These are phyloP conservation scores for Bambusicola thoracicus DNA, from an alignment of 2,113 vertebrate species.

Conservation along the genomic window DNA sequence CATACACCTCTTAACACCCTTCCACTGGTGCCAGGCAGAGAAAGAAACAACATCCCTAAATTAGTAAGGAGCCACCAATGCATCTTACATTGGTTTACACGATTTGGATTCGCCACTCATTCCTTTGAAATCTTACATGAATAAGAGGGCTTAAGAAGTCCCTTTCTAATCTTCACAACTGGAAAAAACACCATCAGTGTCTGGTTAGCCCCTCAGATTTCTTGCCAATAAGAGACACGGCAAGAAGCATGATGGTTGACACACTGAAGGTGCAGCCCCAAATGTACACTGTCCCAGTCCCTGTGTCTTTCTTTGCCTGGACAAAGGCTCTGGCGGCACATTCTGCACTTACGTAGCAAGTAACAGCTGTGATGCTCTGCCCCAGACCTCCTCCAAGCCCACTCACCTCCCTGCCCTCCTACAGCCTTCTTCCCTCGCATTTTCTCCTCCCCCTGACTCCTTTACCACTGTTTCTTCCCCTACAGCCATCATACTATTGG, in stretches of 20 bases:
- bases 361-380: not conserved
- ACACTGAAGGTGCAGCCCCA: not conserved
- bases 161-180: not conserved
- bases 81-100: not conserved
- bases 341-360: not conserved
- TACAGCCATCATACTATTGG: not conserved
- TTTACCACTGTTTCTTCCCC: not conserved
- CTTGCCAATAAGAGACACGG: not conserved
- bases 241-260: not conserved
- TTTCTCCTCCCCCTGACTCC: not conserved
- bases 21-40: not conserved
- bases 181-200: not conserved
- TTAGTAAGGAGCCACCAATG: not conserved
- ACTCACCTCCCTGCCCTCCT: not conserved
- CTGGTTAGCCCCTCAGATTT: not conserved
- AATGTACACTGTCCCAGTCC: not conserved
- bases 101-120: not conserved
- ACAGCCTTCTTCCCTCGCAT: not conserved
- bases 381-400: not conserved
- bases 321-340: not conserved
- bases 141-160: not conserved
- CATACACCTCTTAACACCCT: not conserved
- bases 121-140: not conserved
- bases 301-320: not conserved
- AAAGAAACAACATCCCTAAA: slow-evolving; percentile 3